Conservation (phyloP, 1,140 invertebrate genomes). For the Gyrodactylus salaris region DNA sequence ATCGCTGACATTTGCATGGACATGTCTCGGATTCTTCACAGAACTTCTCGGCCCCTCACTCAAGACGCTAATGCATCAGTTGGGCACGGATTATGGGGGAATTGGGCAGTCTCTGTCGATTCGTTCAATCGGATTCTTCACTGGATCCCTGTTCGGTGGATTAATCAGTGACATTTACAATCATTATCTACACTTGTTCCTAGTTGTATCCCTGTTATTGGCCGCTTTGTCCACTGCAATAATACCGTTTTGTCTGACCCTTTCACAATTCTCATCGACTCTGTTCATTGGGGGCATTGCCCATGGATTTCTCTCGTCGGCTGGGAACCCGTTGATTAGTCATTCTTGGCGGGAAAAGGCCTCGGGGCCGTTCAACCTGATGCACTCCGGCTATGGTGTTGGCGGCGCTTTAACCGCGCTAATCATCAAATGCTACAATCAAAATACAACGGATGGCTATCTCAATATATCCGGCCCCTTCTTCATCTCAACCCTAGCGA, state of each 20-base stretch:
- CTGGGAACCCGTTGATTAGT: background rate
- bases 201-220: background rate
- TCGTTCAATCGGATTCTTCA: background rate
- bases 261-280: background rate
- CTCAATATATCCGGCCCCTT: background rate
- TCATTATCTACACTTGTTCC: background rate
- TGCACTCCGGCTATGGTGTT: conserved; percentile 4
- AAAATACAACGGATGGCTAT: background rate
- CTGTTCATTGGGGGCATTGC: conserved; percentile 1
- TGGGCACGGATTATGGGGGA: background rate
- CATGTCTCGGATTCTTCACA: background rate
- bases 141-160: background rate
- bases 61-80: background rate
- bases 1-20: background rate
- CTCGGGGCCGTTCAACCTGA: conserved; percentile 1
- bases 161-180: background rate
- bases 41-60: background rate
- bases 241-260: background rate
- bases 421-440: background rate
- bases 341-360: background rate
- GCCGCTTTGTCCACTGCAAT: background rate
- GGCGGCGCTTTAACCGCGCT: background rate
- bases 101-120: background rate
- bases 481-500: background rate
- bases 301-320: background rate